Evolutionary conservation across 1,140 invertebrate species (phyloP), one percentile per base, ranked within the genome.

Genomic region (Apolygus lucorum): DNA sequence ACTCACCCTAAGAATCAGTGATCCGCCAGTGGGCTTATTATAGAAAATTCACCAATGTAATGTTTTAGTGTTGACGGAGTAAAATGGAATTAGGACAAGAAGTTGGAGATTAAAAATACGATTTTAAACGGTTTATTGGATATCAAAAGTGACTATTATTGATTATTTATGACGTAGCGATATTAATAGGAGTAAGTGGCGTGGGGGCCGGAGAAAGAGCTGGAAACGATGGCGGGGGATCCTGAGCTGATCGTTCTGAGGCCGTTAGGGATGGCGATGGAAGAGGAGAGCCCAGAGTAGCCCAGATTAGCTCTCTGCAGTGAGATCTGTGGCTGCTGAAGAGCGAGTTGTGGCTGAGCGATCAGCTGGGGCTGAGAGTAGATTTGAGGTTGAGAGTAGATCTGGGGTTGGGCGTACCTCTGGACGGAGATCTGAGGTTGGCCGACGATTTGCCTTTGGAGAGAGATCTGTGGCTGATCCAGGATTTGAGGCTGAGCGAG

Each of bases 381-480:
- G 13, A 13, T 24, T 59, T 59, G 54, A 8, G 8, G 54, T 4
- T 59, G 54, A 24, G 22, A 21, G 22, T 8, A 24, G 54, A 59
- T 59, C 22, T 59, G 54, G 22, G 54, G 54, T 59, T 59, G 54
- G 22, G 54, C 54, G 22, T 11, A 13, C 34, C 34, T 42, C 34
- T 59, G 54, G 54, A 14, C 2, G 22, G 54, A 24, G 22, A 59
- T 59, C 22, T 59, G 54, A 22, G 54, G 54, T 24, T 59, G 54
- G 22, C 8, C 54, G 54, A 59, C 22, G 13, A 13, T 24, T 59
- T 59, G 54, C 11, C 22, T 13, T 4, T 59, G 54, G 22, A 59
- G 54, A 59, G 54, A 24, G 54, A 59, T 59, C 22, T 59, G 54
- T 8, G 54, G 54, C 22, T 59, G 54, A 59, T 8, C 54, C 8